phyloP scores from a whole-genome alignment of 2,797 vertebrate genomes.

The Neoniphon sammara region DNA sequence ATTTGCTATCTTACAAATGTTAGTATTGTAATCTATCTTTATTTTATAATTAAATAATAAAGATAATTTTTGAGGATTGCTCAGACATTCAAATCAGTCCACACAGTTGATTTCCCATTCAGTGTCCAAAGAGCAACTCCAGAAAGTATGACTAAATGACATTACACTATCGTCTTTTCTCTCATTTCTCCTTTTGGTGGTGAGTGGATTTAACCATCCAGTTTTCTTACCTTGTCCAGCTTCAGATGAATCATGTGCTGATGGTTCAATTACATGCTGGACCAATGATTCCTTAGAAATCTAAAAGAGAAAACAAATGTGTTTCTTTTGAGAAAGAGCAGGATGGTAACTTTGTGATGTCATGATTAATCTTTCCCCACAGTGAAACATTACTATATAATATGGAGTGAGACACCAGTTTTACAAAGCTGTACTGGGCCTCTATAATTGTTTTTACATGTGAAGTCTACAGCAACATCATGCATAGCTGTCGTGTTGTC shows the following conservation, averaged over 20 bases:
- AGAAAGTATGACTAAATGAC: not conserved
- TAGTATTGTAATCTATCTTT: no score
- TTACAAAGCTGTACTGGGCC: not conserved
- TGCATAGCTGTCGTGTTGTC: not conserved
- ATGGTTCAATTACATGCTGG: slow-evolving; percentile 46
- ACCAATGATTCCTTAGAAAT: slow-evolving; percentile 55
- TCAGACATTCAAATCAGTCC: not conserved
- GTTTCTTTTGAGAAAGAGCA: not conserved
- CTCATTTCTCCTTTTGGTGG: not conserved
- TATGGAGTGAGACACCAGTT: not conserved
- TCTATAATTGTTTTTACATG: not conserved
- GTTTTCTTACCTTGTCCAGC: slow-evolving; percentile 69
- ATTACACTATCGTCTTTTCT: not conserved
- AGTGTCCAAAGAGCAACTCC: not conserved
- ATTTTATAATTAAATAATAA: not conserved
- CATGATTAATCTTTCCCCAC: not conserved
- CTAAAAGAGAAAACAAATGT: slow-evolving; percentile 60
- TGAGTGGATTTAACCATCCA: not conserved
- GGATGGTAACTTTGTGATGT: not conserved
- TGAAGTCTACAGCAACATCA: slow-evolving; percentile 8
- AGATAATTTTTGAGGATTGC: not conserved
- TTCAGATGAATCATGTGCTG: slow-evolving; percentile 62
- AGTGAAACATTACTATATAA: not conserved
- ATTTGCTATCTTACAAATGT: not conserved
- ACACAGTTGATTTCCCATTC: not conserved